phyloP scores from a whole-genome alignment of 2,113 vertebrate species.

The Micronisus gabar region DNA sequence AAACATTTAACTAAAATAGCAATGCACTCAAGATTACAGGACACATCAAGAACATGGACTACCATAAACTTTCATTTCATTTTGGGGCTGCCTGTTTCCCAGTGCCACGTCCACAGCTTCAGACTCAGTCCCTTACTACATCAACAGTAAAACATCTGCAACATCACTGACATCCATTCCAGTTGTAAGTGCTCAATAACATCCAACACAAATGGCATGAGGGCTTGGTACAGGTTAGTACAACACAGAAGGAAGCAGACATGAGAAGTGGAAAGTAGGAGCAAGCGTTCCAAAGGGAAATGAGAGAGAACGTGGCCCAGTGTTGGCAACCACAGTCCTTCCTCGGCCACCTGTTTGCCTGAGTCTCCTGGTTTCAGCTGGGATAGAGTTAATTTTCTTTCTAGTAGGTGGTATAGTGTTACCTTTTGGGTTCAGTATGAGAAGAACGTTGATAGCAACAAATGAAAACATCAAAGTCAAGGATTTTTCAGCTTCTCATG shows the following conservation, averaged over 20 bases:
- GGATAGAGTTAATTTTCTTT: too few relatives aligned
- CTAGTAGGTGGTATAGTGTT: too few relatives aligned
- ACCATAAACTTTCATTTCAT: not conserved
- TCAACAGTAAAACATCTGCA: not conserved
- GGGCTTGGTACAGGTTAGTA: not conserved
- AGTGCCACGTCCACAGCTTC: not conserved
- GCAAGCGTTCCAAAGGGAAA: not conserved
- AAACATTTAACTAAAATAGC: not conserved
- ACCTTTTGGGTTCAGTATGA: too few relatives aligned
- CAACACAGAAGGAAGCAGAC: not conserved
- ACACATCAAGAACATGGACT: not conserved
- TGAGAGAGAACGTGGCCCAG: fast-evolving
- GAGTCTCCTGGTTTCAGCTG: too few relatives aligned
- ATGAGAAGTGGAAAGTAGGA: not conserved
- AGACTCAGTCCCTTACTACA: not conserved
- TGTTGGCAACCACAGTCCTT: not conserved
- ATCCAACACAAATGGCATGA: fast-evolving
- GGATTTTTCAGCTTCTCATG: too few relatives aligned
- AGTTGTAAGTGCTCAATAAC: not conserved
- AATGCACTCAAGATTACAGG: not conserved
- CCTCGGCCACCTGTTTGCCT: not conserved
- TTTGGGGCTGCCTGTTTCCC: not conserved
- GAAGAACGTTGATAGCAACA: too few relatives aligned
- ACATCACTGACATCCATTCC: not conserved
- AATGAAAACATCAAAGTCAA: too few relatives aligned